These are phyloP conservation scores for Drosophila yooni DNA, from an alignment of 2,888 invertebrate species.

Conservation along the genomic window DNA sequence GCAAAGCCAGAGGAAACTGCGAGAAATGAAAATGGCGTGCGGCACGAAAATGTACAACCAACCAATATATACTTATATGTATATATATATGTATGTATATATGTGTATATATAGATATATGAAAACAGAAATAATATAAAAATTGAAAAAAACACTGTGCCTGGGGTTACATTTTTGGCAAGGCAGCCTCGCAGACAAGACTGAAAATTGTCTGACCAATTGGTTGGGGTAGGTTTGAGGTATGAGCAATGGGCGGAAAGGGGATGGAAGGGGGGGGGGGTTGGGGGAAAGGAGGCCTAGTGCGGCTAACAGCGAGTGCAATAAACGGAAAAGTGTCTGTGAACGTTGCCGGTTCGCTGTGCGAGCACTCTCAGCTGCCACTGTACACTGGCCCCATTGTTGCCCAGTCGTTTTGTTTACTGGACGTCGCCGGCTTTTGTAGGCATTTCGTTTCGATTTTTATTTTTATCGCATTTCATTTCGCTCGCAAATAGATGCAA, in stretches of 20 bases:
- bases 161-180: conserved; percentile 78
- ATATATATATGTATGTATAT: fast-evolving
- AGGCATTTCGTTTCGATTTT: conserved; percentile 17
- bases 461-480: conserved; percentile 34
- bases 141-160: conserved; percentile 48
- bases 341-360: conserved; percentile 24
- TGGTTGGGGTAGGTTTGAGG: conserved; percentile 8
- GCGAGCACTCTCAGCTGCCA: conserved; percentile 55
- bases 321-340: conserved; percentile 75
- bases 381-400: conserved; percentile 56
- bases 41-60: conserved; percentile 70
- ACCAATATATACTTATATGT: conserved; percentile 6
- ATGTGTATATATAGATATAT: conserved; percentile 17
- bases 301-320: conserved; percentile 57
- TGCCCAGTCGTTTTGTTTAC: conserved; percentile 61
- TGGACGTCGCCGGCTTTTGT: conserved; percentile 28
- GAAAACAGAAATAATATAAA: conserved; percentile 29
- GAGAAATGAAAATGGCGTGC: conserved; percentile 71
- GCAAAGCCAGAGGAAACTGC: conserved; percentile 60
- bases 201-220: conserved; percentile 77
- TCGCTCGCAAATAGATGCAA: conserved; percentile 22
- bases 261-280: neutral
- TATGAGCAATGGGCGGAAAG: neutral
- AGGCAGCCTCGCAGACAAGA: conserved; percentile 66
- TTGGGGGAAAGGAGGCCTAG: neutral